Base-by-base conservation (phyloP, 2,888 invertebrate genomes). In the Ecliptopera silaceata region DNA sequence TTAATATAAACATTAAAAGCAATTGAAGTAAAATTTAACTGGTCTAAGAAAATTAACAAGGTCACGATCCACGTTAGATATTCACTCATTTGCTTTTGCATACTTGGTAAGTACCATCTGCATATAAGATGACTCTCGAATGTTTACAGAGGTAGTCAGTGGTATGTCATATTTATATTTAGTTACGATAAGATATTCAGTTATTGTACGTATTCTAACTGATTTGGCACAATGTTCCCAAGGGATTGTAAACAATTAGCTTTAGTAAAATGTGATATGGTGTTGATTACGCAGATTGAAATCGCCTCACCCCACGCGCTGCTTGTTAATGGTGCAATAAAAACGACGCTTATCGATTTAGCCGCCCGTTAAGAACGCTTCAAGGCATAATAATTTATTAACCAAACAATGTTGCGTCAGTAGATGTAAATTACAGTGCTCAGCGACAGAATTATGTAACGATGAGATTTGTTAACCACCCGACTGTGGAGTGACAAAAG, bases 281-380 rank as follows among this genome's bases (percentile, higher is more conserved):
- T 80, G 79, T 82, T 86, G 88, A 89, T 87, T 86, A 85, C 84
- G 78, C 77, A 86, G 86, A 88, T 88, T 86, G 81, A 83, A 84
- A 89, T 88, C 86, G 79, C 74, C 78, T 79, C 77, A 78, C 82
- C 84, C 82, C 86, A 82, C 82, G 81, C 76, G 77, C 71, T 69
- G 82, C 79, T 78, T 79, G 84, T 87, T 88, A 90, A 89, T 89
- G 86, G 84, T 85, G 88, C 84, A 84, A 89, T 90, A 89, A 90
- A 87, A 87, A 86, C 81, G 82, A 80, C 82, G 81, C 85, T 86
- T 88, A 88, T 88, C 87, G 87, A 88, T 84, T 85, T 82, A 85
- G 80, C 81, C 79, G 78, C 78, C 84, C 80, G 83, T 84, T 84
- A 84, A 87, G 83, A 84, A 80, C 79, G 81, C 82, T 85, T 72